These are phyloP conservation scores for Jaculus jaculus DNA, from an alignment of 2,113 vertebrate genomes.

Conservation along the genomic window DNA sequence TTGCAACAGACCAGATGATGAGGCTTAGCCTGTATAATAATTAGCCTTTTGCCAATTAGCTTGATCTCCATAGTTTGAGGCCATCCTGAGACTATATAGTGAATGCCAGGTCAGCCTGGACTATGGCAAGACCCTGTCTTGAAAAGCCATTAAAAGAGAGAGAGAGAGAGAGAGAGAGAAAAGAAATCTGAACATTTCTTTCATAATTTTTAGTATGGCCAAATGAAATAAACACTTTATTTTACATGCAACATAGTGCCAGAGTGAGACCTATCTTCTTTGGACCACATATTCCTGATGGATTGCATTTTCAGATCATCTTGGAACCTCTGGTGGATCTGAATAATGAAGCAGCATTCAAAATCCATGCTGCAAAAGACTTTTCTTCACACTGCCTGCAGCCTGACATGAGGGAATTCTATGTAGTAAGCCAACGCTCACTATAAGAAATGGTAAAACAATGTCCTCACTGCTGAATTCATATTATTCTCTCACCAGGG, in stretches of 20 bases:
- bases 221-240: background rate
- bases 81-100: too few species aligned
- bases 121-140: too few species aligned
- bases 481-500: constrained; percentile 63
- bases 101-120: too few species aligned
- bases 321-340: background rate
- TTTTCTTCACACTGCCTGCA: constrained; percentile 4
- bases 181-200: background rate
- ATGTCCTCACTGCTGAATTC: constrained; percentile 51
- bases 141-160: too few species aligned
- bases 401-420: constrained; percentile 27
- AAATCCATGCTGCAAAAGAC: background rate
- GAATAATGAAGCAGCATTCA: constrained; percentile 16
- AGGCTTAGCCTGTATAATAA: too few species aligned
- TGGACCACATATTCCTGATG: background rate
- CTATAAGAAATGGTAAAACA: constrained; percentile 46
- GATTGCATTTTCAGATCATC: constrained; percentile 7
- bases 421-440: background rate
- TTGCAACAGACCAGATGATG: too few species aligned
- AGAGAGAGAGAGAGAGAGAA: too few species aligned
- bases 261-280: background rate
- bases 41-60: too few species aligned
- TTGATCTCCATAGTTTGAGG: too few species aligned
- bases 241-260: background rate
- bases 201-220: background rate